Evolutionary conservation across 1,140 invertebrate species (phyloP), one percentile per base, ranked within the genome.

Genomic region (Drosophila auraria): DNA sequence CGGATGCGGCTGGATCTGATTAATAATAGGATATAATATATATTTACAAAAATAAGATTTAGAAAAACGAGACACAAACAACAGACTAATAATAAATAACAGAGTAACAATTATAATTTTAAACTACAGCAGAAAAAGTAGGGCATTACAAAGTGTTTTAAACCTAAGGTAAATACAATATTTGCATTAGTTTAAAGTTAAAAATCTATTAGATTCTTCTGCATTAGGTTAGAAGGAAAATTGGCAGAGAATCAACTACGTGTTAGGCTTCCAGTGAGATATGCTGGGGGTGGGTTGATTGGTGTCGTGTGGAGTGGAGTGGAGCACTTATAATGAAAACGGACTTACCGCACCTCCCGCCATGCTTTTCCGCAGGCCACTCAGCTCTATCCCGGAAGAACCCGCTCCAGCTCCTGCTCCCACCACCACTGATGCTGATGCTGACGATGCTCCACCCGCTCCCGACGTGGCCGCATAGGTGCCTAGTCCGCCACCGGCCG

Each of bases 291-390:
- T 76, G 79, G 69, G 65, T 73, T 60, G 79, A 63, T 59, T 76
- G 74, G 64, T 45, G 51, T 71, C 49, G 68, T 66, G 49, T 63
- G 60, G 47, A 62, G 61, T 82, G 65, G 73, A 81, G 82, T 80
- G 76, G 79, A 83, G 68, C 79, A 80, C 82, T 89, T 90, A 90
- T 74, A 87, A 74, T 87, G 87, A 86, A 91, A 91, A 90, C 87
- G 87, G 87, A 90, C 87, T 90, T 90, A 91, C 87, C 87, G 87
- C 87, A 78, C 82, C 87, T 87, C 83, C 83, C 69, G 87, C 62
- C 75, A 92, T 81, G 69, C 83, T 79, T 75, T 92, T 92, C 62
- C 90, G 86, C 53, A 92, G 64, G 45, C 76, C 68, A 78, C 79
- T 92, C 36, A 92, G 72, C 65, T 92, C 90, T 78, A 92, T 51